phyloP scores from a whole-genome alignment of 2,797 vertebrate species.

The Distichodus sexfasciatus region DNA sequence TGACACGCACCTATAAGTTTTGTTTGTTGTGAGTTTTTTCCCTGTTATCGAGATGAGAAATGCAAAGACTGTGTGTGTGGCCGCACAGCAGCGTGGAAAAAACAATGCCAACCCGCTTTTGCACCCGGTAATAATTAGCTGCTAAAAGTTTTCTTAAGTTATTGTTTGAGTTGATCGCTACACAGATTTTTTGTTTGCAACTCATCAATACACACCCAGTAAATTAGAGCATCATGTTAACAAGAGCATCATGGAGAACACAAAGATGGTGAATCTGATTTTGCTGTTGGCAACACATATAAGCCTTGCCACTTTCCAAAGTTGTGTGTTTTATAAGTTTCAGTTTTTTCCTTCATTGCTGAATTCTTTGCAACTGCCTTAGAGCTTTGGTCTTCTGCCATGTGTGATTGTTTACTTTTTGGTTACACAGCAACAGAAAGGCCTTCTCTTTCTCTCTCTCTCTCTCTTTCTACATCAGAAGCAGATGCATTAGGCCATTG shows the following conservation, averaged over 20 bases:
- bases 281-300: neutral
- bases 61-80: neutral
- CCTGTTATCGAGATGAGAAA: neutral
- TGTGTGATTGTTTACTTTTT: slow-evolving; percentile 28
- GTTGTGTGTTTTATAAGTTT: neutral
- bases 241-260: neutral
- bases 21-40: neutral
- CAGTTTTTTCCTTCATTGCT: neutral
- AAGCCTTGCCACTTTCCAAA: neutral
- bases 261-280: neutral
- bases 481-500: slow-evolving; percentile 6
- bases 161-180: neutral
- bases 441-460: neutral
- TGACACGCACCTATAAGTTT: neutral
- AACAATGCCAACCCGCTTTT: neutral
- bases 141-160: neutral
- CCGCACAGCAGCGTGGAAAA: neutral
- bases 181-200: neutral
- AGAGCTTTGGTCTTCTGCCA: slow-evolving; percentile 4
- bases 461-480: too few species aligned
- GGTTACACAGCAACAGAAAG: neutral
- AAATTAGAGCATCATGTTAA: too few species aligned
- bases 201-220: neutral
- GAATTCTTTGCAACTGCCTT: neutral
- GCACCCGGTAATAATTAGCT: neutral